phyloP scores from a whole-genome alignment of 2,888 invertebrate species.

The Pilophorus perplexus region DNA sequence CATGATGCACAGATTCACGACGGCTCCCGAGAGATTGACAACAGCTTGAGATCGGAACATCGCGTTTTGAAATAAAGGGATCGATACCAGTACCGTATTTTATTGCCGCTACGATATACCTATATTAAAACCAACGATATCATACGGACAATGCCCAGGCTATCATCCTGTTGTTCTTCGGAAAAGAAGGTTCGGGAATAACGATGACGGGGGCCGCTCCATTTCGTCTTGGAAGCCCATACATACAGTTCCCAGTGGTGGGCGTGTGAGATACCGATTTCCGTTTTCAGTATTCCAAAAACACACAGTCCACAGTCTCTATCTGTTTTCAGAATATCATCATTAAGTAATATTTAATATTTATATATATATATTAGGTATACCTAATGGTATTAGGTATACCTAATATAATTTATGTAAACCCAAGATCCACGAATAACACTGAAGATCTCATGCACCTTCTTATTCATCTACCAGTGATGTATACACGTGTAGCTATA shows the following conservation, averaged over 20 bases:
- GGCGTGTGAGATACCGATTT: slow-evolving; percentile 57
- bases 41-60: slow-evolving; percentile 55
- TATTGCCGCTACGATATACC: slow-evolving; percentile 59
- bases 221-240: slow-evolving; percentile 59
- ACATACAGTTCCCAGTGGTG: slow-evolving; percentile 61
- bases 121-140: slow-evolving; percentile 58
- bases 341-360: no score
- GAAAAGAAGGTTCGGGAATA: slow-evolving; percentile 57
- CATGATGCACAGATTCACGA: slow-evolving; percentile 59
- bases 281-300: slow-evolving; percentile 60
- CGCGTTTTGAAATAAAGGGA: slow-evolving; percentile 56
- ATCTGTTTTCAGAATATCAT: no score
- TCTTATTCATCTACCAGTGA: no score
- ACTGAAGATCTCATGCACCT: no score
- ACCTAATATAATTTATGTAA: no score
- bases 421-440: no score
- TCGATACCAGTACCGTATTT: slow-evolving; percentile 58
- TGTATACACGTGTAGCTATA: no score
- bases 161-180: slow-evolving; percentile 54
- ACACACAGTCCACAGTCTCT: no score
- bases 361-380: no score
- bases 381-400: no score
- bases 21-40: slow-evolving; percentile 56
- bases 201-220: slow-evolving; percentile 60
- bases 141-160: slow-evolving; percentile 57